Base-by-base conservation (phyloP, 2,888 invertebrate species). In the Lamellibrachia columna region DNA sequence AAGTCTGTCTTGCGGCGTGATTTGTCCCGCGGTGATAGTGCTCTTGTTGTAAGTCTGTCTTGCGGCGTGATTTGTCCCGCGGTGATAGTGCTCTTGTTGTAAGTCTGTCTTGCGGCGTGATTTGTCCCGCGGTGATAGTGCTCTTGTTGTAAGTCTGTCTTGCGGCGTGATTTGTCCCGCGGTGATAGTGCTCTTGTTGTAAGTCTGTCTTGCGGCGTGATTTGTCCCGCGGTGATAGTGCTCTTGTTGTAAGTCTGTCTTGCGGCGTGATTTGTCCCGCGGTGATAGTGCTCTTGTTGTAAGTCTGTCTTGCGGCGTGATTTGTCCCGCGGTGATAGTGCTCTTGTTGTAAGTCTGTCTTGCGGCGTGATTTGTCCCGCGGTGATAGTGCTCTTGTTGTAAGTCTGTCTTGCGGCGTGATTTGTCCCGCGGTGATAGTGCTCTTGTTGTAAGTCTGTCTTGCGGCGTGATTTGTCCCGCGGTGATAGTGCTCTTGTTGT, bases 1-100 rank as follows among this genome's bases (percentile, higher is more conserved):
- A 2, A 1, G 91, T 22, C 28, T 28, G 28, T 28, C 28, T 28
- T 28, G 53, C 55, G 7, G 90, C 40, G 52, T 11, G 53, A 93
- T 53, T n/a, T n/a, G n/a, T n/a, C n/a, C n/a, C n/a, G n/a, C n/a
- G n/a, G n/a, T n/a, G n/a, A n/a, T 94, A 94, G 93, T 95, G 95
- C 95, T 92, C 7, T 92, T 28, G 52, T 58, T 60, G 90, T 90
- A 2, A 1, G 91, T 22, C 28, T 28, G 28, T 28, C 28, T 28
- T 28, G 53, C 55, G 7, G 90, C 40, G 52, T 11, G 53, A 93
- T 53, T n/a, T n/a, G n/a, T n/a, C n/a, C n/a, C n/a, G n/a, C n/a
- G n/a, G n/a, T n/a, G n/a, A n/a, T 94, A 94, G 93, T 95, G 95
- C 95, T 92, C 7, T 92, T 28, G 52, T 58, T 60, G 90, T 90